Evolutionary conservation across 2,888 invertebrate genomes (phyloP).

Genomic region (Noctuana brunneofusca): DNA sequence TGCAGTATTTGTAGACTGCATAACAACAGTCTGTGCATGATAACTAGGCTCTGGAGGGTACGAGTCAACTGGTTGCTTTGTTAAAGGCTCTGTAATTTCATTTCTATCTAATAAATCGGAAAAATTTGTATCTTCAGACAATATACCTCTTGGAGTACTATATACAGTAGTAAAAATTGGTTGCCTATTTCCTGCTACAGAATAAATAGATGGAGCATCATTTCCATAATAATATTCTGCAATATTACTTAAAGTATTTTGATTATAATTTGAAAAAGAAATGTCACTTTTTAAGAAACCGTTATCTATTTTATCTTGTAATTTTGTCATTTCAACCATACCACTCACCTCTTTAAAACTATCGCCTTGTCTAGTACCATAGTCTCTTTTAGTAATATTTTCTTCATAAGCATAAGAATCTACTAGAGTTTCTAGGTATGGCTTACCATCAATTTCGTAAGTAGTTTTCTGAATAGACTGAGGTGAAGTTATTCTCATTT

Average conservation of each 20-base stretch:
- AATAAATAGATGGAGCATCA: conserved; percentile 87
- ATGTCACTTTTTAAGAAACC: conserved; percentile 61
- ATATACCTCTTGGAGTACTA: conserved; percentile 85
- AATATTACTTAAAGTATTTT: conserved; percentile 64
- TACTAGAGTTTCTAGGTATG: conserved; percentile 82
- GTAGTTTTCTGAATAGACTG: conserved; percentile 66
- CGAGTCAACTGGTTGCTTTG: conserved; percentile 63
- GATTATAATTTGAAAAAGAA: conserved; percentile 54
- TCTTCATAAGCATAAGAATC: conserved; percentile 75
- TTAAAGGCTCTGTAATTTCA: conserved; percentile 71
- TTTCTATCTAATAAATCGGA: conserved; percentile 86
- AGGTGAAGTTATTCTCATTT: conserved; percentile 69
- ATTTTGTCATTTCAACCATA: conserved; percentile 59
- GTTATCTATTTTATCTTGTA: conserved; percentile 61
- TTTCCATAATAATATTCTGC: conserved; percentile 73
- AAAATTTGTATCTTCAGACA: conserved; percentile 85
- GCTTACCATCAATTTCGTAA: conserved; percentile 71
- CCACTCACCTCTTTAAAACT: conserved; percentile 56
- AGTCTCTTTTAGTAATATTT: conserved; percentile 63
- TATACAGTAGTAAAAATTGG: conserved; percentile 89
- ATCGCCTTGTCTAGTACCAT: conserved; percentile 56
- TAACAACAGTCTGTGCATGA: conserved; percentile 82
- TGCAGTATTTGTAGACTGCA: conserved; percentile 63
- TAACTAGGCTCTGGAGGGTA: conserved; percentile 82
- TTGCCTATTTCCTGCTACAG: conserved; percentile 88